Evolutionary conservation across 2,888 invertebrate genomes (phyloP), one percentile per base, ranked within the genome.

Genomic region (Caenorhabditis auriculariae): DNA sequence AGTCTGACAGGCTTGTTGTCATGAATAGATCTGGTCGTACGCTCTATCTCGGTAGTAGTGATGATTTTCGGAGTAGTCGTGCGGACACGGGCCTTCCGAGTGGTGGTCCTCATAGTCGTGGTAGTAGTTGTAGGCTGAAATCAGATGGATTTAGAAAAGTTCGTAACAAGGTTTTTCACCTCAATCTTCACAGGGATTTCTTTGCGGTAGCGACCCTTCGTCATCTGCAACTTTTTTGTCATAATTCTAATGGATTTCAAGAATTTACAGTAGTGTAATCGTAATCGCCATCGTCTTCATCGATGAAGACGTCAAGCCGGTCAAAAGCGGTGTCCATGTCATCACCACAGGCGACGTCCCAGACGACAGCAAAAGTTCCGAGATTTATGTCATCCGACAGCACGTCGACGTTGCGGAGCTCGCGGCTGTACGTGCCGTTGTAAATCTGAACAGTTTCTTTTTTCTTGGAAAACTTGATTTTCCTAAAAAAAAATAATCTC

Each of bases 1-100:
- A 63, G 58, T 19, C 58, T 54, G 27, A 59, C 55, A 21, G 63
- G 63, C 39, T 55, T 55, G 41, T 63, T 57, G 44, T 63, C 63
- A 1, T 17, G 7, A 15, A 48, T 42, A 28, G 23, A 48, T 45
- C 58, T 50, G 21, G 63, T 59, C 37, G 63, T 59, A 43, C 63
- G 45, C 23, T 44, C 43, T 23, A 35, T 26, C 32, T 59, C 53
- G n/a, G 59, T 59, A 7, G 63, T 64, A 0, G 59, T 59, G 19
- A 51, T 44, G 4, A 62, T 15, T 47, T 53, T 35, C 12, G 41
- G 53, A 4, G 19, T 38, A 21, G 49, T 45, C 2, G 44, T 53
- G 4, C 24, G 37, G n/a, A n/a, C n/a, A n/a, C n/a, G n/a, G n/a
- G 4, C 37, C 35, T 21, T 47, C 49, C 19, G 49, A 46, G 9